Conservation (phyloP, 2,797 vertebrate genomes). For the Peromyscus nudipes region DNA sequence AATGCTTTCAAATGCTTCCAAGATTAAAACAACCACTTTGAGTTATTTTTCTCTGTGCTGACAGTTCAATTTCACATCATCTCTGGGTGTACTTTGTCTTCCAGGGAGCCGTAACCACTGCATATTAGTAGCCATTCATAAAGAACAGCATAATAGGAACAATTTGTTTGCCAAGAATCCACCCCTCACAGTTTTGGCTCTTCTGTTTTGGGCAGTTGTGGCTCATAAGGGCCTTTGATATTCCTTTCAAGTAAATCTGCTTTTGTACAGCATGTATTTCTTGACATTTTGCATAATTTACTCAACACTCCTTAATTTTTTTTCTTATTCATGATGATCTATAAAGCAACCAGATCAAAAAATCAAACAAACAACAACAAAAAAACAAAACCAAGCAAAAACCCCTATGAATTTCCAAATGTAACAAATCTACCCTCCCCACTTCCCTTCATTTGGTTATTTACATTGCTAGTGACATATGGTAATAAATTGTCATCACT, state of each 20-base stretch:
- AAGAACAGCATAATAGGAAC: slow-evolving; percentile 53
- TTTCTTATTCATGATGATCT: slow-evolving; percentile 54
- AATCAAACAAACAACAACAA: slow-evolving; percentile 15
- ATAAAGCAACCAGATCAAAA: slow-evolving; percentile 58
- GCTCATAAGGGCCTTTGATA: background rate
- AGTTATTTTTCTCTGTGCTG: slow-evolving; percentile 62
- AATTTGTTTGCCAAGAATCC: slow-evolving; percentile 43
- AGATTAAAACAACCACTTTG: slow-evolving; percentile 63
- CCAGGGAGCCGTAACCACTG: slow-evolving; percentile 63
- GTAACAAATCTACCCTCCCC: background rate
- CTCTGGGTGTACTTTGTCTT: background rate
- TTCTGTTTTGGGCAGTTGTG: slow-evolving; percentile 13
- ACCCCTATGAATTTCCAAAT: slow-evolving; percentile 61
- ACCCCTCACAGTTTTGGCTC: background rate
- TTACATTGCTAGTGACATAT: slow-evolving; percentile 57
- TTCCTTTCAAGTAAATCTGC: slow-evolving; percentile 61
- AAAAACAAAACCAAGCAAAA: background rate
- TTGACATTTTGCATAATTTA: slow-evolving; percentile 77
- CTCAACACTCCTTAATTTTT: slow-evolving; percentile 53
- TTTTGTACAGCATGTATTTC: slow-evolving; percentile 44
- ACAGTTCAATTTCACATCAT: slow-evolving; percentile 71
- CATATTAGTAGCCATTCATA: slow-evolving; percentile 35
- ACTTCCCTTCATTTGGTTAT: slow-evolving; percentile 48
- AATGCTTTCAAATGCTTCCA: slow-evolving; percentile 66
- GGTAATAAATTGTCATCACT: slow-evolving; percentile 71